Evolutionary conservation across 2,888 invertebrate species (phyloP), one percentile per base, ranked within the genome.

Genomic region (Ferrisia virgata): DNA sequence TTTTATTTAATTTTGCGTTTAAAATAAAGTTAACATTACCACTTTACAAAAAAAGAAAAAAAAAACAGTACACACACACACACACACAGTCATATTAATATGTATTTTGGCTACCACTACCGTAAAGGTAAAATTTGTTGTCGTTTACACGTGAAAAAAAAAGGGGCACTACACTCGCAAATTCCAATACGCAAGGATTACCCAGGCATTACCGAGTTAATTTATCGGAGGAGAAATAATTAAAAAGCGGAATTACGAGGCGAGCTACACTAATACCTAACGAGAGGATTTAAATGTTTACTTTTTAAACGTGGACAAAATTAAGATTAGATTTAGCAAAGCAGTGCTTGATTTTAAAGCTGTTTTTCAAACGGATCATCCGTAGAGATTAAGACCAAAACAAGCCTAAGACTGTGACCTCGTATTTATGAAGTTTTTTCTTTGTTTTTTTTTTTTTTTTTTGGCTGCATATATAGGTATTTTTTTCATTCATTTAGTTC

Each of bases 251-350:
- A 64, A 64, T 64, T 64, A 64, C 64, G 64, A 64, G 64, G 9
- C 64, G 64, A 64, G 64, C 64, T 64, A 64, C 64, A 64, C 64
- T 64, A 64, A 64, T 64, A 64, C 64, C 72, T 76, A 76, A 76
- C 72, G 33, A 36, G 31, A 33, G 72, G 72, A 76, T 76, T 76
- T 76, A 76, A 76, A 36, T 76, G 72, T 76, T 76, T 76, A 76
- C 72, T 76, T 76, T 76, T 36, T 36, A 76, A 76, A 76, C 72
- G 72, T 76, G 72, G 33, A 36, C 72, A 36, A 76, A 76, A 76
- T 76, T 76, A 76, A 76, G 72, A 76, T 76, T 36, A 36, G 72
- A 76, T 76, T 76, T 76, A 76, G 72, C 69, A 69, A 53, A 76
- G 72, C 64, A 64, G 64, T 64, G 64, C 64, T 64, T 64, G 64